phyloP scores from a whole-genome alignment of 1,140 invertebrate species.

The Rhizoglyphus robini region DNA sequence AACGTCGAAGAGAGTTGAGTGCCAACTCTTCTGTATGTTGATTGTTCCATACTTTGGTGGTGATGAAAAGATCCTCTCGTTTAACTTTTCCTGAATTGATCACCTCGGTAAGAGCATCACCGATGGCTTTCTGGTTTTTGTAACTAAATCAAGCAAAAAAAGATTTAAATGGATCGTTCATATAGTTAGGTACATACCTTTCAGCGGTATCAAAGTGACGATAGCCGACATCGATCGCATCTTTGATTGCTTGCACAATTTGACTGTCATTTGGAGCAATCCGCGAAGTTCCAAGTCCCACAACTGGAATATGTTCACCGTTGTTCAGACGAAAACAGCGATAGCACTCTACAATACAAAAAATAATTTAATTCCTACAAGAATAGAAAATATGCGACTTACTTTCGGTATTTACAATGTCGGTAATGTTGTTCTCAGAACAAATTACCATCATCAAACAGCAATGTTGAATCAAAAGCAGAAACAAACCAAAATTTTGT shows the following conservation, averaged over 20 bases:
- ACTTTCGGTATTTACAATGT: too few species aligned
- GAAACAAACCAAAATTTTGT: too few species aligned
- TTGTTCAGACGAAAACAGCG: too few species aligned
- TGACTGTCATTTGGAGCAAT: background rate
- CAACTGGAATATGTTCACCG: constrained; percentile 23
- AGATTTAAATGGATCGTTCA: too few species aligned
- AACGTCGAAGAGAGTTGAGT: constrained; percentile 49
- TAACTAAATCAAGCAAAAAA: too few species aligned
- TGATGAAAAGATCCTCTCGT: constrained; percentile 69
- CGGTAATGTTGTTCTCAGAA: too few species aligned
- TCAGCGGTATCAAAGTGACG: constrained; percentile 77
- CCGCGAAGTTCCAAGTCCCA: constrained; percentile 23
- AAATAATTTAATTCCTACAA: too few species aligned
- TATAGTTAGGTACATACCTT: constrained; percentile 47
- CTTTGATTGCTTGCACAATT: constrained; percentile 39
- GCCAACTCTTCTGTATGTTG: constrained; percentile 47
- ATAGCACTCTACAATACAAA: too few species aligned
- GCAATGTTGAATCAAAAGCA: too few species aligned
- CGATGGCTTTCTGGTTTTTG: constrained; percentile 69
- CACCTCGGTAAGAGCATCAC: constrained; percentile 53
- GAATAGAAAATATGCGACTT: too few species aligned
- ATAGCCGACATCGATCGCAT: constrained; percentile 69
- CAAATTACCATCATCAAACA: too few species aligned
- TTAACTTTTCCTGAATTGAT: constrained; percentile 54
- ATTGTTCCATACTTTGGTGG: constrained; percentile 43